phyloP scores from a whole-genome alignment of 1,140 invertebrate genomes.

The Leptoteleia sp. region DNA sequence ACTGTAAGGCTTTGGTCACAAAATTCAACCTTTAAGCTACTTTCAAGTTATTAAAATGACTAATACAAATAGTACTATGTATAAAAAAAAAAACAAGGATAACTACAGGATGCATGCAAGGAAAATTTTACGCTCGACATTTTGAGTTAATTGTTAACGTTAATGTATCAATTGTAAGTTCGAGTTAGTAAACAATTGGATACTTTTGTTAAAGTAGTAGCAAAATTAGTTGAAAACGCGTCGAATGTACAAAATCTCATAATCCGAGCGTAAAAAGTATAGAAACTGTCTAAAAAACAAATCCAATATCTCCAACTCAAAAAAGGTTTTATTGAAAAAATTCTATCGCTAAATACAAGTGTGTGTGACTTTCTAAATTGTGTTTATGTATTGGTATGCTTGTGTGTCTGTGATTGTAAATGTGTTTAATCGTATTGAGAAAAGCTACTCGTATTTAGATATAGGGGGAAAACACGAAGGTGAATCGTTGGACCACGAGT shows the following conservation, averaged over 20 bases:
- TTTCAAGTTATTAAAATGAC: conserved; percentile 7
- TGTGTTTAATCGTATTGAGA: conserved; percentile 45
- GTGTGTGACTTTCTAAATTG: conserved; percentile 68
- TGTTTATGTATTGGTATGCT: conserved; percentile 45
- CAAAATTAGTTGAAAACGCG: neutral
- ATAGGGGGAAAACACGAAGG: conserved; percentile 65
- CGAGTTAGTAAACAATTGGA: conserved; percentile 34
- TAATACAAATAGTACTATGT: conserved; percentile 24
- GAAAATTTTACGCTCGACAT: conserved; percentile 76
- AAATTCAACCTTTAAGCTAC: conserved; percentile 2
- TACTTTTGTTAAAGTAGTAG: conserved; percentile 16
- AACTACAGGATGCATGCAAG: conserved; percentile 77
- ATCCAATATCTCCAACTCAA: conserved; percentile 80
- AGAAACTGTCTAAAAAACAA: conserved; percentile 78
- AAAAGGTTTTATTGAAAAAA: conserved; percentile 81
- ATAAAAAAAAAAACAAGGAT: conserved; percentile 74
- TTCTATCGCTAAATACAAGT: conserved; percentile 80
- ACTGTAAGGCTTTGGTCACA: neutral
- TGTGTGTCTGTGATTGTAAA: conserved; percentile 39
- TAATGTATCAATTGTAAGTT: conserved; percentile 20
- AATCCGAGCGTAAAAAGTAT: conserved; percentile 76
- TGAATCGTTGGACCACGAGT: conserved; percentile 19
- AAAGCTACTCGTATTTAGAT: conserved; percentile 52
- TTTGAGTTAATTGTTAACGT: conserved; percentile 47
- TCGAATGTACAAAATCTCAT: conserved; percentile 17